A percentile compares a stretch with the other conserved stretches of the same genome.
phyloP scores from a whole-genome alignment of 2,797 vertebrate species.

The Rhabdomys pumilio region DNA sequence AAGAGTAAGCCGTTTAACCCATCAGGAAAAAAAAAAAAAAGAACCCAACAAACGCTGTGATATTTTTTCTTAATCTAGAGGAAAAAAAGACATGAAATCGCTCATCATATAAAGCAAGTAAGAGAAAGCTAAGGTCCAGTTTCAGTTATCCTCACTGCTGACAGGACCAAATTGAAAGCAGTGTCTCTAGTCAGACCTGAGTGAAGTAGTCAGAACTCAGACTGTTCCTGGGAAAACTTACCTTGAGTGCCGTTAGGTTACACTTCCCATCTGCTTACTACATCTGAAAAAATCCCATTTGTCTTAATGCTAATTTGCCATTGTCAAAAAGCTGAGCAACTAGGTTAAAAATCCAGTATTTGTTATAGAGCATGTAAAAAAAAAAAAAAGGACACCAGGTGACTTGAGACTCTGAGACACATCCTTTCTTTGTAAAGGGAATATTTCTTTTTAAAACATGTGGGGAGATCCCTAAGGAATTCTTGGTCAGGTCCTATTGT shows the following conservation, averaged over 20 bases:
- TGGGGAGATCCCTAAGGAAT: not conserved
- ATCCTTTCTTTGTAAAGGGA: constrained; percentile 52
- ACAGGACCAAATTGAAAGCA: constrained; percentile 37
- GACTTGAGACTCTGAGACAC: constrained; percentile 41
- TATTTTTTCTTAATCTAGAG: constrained; percentile 58
- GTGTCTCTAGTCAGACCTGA: constrained; percentile 51
- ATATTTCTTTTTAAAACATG: not conserved
- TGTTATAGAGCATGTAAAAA: not conserved
- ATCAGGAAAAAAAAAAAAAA: constrained; percentile 15
- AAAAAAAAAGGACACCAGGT: not conserved
- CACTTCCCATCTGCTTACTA: constrained; percentile 54
- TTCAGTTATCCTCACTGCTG: constrained; percentile 56
- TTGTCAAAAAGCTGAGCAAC: constrained; percentile 59
- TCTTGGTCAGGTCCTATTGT: constrained; percentile 43
- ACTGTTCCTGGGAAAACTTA: constrained; percentile 44
- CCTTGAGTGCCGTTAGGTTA: not conserved
- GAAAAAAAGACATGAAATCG: constrained; percentile 60
- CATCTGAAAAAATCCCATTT: constrained; percentile 51
- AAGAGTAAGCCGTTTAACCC: constrained; percentile 62
- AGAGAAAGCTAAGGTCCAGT: constrained; percentile 55
- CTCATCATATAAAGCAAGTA: constrained; percentile 22
- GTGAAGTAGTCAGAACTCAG: constrained; percentile 44
- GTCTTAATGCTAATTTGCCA: constrained; percentile 55
- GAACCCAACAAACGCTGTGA: constrained; percentile 62
- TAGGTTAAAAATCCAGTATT: constrained; percentile 45